Evolutionary conservation across 2,888 invertebrate genomes (phyloP), one percentile per base, ranked within the genome.

Genomic region (Troglohyphantes excavatus): DNA sequence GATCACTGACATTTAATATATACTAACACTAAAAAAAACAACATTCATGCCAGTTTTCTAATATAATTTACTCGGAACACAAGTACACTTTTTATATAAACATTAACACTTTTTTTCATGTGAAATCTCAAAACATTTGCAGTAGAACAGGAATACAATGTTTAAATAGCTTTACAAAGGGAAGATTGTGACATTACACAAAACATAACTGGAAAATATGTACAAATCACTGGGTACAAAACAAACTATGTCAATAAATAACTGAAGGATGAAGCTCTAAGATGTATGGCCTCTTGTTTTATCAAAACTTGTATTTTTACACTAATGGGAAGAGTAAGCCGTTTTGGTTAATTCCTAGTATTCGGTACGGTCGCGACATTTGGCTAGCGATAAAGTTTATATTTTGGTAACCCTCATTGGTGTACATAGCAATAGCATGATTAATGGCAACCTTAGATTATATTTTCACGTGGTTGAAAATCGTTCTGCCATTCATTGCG

Each of bases 151-250:
- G 46, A 9, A 43, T 23, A 23, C 21, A 43, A 46, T 70, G 17
- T 17, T 23, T 72, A 26, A n/a, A 43, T 72, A 21, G 59, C 9
- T 29, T 33, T 63, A 29, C 19, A 65, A 17, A 39, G 33, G 26
- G 61, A 46, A 76, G 23, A 79, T 6, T 67, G n/a, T 59, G 5
- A 59, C 19, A 70, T 81, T 53, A 53, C 33, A 76, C 29, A 61
- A 67, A 81, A 68, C 53, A 53, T 21, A 79, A 70, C 53, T 65
- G 61, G n/a, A 72, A 39, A 68, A 61, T 88, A 88, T 88, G 27
- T 82, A 88, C 88, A 88, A 82, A 88, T 88, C 88, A 88, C 88
- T 88, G 39, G 88, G 88, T 70, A 79, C 72, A 78, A 43, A 59
- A 85, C 70, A 85, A 39, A 78, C 26, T 59, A 72, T 81, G 61